Evolutionary conservation across 2,797 vertebrate genomes (phyloP).

Genomic region (Fistularia commersonii): DNA sequence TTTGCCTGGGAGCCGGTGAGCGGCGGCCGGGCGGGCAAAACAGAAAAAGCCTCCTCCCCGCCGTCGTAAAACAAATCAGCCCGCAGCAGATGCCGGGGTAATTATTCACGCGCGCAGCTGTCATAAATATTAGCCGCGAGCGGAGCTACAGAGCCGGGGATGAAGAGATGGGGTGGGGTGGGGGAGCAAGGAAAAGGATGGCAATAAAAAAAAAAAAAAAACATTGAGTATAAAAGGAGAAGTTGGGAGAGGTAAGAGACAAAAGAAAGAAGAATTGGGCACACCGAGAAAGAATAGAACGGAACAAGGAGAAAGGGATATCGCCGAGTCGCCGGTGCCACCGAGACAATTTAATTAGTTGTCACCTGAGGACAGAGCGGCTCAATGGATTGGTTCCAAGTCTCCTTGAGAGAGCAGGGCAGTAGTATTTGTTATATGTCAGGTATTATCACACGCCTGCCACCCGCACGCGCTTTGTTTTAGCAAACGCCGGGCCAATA

Average conservation of each 20-base stretch:
- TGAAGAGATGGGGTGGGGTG: slow-evolving; percentile 18
- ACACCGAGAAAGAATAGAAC: slow-evolving; percentile 22
- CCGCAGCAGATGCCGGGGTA: slow-evolving; percentile 74
- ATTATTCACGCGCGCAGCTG: slow-evolving; percentile 73
- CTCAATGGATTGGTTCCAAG: slow-evolving; percentile 75
- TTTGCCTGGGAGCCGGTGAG: slow-evolving; percentile 44
- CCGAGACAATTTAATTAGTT: slow-evolving; percentile 81
- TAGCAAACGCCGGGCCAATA: slow-evolving; percentile 64
- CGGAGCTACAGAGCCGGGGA: slow-evolving; percentile 18
- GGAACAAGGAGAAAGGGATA: slow-evolving; percentile 37
- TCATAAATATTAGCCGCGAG: slow-evolving; percentile 73
- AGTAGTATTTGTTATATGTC: slow-evolving; percentile 75
- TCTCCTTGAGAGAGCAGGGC: slow-evolving; percentile 76
- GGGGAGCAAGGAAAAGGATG: slow-evolving; percentile 2
- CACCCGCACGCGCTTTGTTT: slow-evolving; percentile 67
- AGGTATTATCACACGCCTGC: slow-evolving; percentile 56
- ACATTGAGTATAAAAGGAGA: slow-evolving; percentile 15
- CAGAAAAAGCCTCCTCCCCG: slow-evolving; percentile 40
- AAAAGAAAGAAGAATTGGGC: slow-evolving; percentile 31
- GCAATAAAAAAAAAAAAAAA: slow-evolving; percentile 6
- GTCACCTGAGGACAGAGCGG: slow-evolving; percentile 73
- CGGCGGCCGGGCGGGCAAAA: slow-evolving; percentile 24
- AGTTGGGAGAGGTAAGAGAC: slow-evolving; percentile 21
- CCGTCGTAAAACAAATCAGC: slow-evolving; percentile 72
- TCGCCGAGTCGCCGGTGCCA: slow-evolving; percentile 43